phyloP scores from a whole-genome alignment of 2,797 vertebrate genomes.

The Glyptemys insculpta region DNA sequence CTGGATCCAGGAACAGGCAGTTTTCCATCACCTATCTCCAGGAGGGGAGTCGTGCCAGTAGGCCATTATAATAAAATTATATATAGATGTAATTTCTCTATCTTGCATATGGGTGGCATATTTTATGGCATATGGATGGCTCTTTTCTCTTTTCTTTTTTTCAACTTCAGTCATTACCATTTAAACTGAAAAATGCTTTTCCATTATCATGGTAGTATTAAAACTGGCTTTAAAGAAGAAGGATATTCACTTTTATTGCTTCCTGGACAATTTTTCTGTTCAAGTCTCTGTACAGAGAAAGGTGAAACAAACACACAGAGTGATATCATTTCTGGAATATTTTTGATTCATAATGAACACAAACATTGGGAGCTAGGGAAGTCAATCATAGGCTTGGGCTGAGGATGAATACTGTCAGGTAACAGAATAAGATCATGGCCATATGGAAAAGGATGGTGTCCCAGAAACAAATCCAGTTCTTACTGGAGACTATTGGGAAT shows the following conservation, averaged over 20 bases:
- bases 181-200: not conserved
- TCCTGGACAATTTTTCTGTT: not conserved
- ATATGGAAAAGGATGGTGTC: not conserved
- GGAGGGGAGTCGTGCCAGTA: not conserved
- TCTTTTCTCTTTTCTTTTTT: not conserved
- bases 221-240: not conserved
- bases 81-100: not conserved
- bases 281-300: not conserved
- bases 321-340: not conserved
- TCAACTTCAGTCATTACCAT: not conserved
- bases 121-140: too few relatives aligned
- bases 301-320: not conserved
- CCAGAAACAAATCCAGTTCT: not conserved
- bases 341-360: not conserved
- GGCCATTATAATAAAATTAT: not conserved
- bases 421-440: not conserved
- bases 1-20: not conserved
- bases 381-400: not conserved
- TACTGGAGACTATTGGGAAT: not conserved
- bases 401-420: not conserved
- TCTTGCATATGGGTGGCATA: not conserved
- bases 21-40: not conserved
- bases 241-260: not conserved
- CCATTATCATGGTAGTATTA: not conserved
- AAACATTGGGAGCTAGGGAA: not conserved